Base-by-base conservation (phyloP, 2,888 invertebrate species). In the Spodoptera picta region DNA sequence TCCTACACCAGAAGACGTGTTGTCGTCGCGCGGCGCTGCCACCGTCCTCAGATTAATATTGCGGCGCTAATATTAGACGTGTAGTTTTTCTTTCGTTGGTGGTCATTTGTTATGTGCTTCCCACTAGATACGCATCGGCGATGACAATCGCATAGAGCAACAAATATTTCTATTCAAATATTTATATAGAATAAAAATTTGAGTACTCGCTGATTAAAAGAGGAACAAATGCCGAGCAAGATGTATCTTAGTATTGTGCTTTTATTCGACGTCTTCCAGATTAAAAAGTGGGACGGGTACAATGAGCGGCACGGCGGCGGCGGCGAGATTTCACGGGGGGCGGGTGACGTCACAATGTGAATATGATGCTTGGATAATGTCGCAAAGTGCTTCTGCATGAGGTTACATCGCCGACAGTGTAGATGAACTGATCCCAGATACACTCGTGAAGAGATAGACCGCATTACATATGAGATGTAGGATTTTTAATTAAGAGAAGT, bases 201-300 rank as follows among this genome's bases (percentile, higher is more conserved):
- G 79, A 83, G 82, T 85, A 84, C 84, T 85, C 82, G 69, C 75
- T 89, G 89, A 91, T 90, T 89, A 90, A 90, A 91, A 90, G 83
- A 81, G 81, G 84, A 87, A 88, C 86, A 88, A 88, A 87, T 87
- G 85, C 80, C 83, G 84, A 86, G 84, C 82, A 77, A 87, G 88
- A 89, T 85, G 87, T 89, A 90, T 89, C 88, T 85, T 83, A 83
- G 87, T 88, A 92, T 91, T 92, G 92, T 92, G 87, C 87, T 90
- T 90, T 89, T 92, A 89, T 92, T 89, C 89, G 89, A 90, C 89
- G 88, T 90, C 91, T 91, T 19, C 90, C 87, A 90, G 93, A 93
- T 92, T 92, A 91, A 92, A 93, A 93, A 92, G 87, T 90, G 90
- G 91, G 87, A 82, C 90, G 90, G 82, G 86, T 80, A 90, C 91